Conservation (phyloP, 1,140 invertebrate genomes). For the Calliphora vicina region DNA sequence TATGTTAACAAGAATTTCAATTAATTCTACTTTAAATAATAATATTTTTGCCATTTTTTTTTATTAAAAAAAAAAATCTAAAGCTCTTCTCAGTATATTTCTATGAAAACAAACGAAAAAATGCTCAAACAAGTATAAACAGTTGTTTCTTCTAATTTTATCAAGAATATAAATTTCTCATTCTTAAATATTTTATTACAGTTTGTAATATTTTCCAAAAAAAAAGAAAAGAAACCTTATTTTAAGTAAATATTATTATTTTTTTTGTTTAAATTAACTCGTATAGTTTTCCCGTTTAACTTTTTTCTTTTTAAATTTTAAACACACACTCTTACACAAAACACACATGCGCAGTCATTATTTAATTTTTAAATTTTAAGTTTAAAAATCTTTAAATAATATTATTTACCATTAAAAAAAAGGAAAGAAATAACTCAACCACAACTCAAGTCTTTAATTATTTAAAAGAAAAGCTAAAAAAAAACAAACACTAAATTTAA, state of each 20-base stretch:
- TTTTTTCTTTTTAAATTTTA: neutral
- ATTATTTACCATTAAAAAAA: neutral
- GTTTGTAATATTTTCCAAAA: neutral
- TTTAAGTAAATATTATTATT: neutral
- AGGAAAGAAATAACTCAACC: too few relatives aligned
- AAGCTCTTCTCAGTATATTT: too few relatives aligned
- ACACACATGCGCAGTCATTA: constrained; percentile 26
- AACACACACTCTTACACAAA: neutral
- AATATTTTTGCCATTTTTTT: neutral
- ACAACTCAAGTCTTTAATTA: neutral
- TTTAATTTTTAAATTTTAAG: constrained; percentile 30
- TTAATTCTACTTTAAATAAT: neutral
- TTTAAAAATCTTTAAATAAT: constrained; percentile 30
- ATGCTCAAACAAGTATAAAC: constrained; percentile 14
- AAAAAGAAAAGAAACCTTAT: neutral
- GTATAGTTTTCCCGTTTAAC: neutral
- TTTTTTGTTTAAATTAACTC: neutral
- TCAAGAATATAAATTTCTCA: neutral
- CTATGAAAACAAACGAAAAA: constrained; percentile 15
- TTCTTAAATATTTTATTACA: constrained; percentile 7
- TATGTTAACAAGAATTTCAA: neutral
- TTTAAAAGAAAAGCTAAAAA: neutral
- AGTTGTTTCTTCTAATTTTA: neutral
- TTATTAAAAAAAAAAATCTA: neutral
- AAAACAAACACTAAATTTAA: neutral